Evolutionary conservation across 2,797 vertebrate genomes (phyloP).

Genomic region (Cephalopachus bancanus): DNA sequence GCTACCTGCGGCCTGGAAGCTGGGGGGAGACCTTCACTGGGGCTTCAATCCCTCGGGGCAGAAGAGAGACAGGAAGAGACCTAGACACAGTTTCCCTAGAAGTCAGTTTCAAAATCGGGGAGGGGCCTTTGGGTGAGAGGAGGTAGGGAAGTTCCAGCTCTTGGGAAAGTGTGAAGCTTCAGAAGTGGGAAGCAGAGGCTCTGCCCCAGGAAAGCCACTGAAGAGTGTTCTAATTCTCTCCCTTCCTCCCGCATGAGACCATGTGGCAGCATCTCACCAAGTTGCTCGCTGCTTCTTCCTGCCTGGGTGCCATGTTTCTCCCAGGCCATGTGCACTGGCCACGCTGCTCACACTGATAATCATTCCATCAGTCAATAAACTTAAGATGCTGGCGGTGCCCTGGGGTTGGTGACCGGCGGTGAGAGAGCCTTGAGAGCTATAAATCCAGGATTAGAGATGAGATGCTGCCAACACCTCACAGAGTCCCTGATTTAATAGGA

Average conservation of each 20-base stretch:
- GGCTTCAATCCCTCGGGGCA: background rate
- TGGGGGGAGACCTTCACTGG: background rate
- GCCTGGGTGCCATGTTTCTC: background rate
- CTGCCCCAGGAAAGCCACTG: background rate
- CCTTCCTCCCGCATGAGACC: background rate
- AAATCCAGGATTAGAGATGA: background rate
- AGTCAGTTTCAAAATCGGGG: slow-evolving; percentile 74
- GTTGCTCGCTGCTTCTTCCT: background rate
- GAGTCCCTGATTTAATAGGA: slow-evolving; percentile 7
- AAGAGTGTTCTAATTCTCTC: background rate
- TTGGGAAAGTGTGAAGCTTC: slow-evolving; percentile 66
- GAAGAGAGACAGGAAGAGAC: background rate
- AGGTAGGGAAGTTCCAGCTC: slow-evolving; percentile 77
- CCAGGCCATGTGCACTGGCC: background rate
- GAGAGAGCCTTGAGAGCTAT: background rate
- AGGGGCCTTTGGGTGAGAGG: background rate
- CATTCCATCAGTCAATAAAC: background rate
- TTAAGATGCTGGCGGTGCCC: background rate
- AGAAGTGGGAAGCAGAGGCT: slow-evolving; percentile 43
- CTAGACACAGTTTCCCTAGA: slow-evolving; percentile 56
- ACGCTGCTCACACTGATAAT: background rate
- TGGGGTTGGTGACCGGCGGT: background rate
- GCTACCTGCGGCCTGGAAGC: background rate
- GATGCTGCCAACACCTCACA: background rate
- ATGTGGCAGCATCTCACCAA: background rate